These are phyloP conservation scores for Carapus acus DNA, from an alignment of 2,797 vertebrate genomes.

Conservation along the genomic window DNA sequence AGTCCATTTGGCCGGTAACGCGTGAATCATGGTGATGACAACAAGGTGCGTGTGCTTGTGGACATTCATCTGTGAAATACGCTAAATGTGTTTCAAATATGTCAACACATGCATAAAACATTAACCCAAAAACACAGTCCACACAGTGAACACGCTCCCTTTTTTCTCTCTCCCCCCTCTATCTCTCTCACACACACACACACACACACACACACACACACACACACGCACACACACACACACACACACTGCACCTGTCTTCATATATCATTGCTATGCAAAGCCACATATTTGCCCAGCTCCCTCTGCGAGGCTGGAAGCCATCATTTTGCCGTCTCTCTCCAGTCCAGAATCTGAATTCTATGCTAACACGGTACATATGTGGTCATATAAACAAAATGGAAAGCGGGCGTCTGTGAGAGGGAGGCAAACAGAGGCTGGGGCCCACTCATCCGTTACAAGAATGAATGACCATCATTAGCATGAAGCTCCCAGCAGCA, in stretches of 20 bases:
- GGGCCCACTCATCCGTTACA: conserved; percentile 70
- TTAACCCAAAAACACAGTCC: conserved; percentile 15
- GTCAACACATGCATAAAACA: conserved; percentile 41
- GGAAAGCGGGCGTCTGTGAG: conserved; percentile 49
- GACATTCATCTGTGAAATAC: conserved; percentile 19
- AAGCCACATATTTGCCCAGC: conserved; percentile 56
- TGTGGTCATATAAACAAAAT: conserved; percentile 45
- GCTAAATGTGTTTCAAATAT: conserved; percentile 20
- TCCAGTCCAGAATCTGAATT: conserved; percentile 8
- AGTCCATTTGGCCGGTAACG: conserved; percentile 14
- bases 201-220: conserved; percentile 5
- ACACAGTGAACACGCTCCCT: conserved; percentile 14
- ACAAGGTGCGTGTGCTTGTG: conserved; percentile 20
- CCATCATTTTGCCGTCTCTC: conserved; percentile 15
- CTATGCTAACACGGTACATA: conserved; percentile 33
- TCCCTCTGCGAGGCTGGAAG: conserved; percentile 31
- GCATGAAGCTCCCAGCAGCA: conserved; percentile 84
- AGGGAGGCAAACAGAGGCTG: conserved; percentile 56
- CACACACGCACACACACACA: conserved; percentile 37
- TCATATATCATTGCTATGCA: conserved; percentile 50
- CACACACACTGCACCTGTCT: conserved; percentile 52
- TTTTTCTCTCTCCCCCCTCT: too few species aligned
- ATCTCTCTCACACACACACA: too few species aligned
- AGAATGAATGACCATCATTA: conserved; percentile 92
- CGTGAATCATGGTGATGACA: conserved; percentile 17